Conservation (phyloP, 2,113 vertebrate species). For the Pteropus alecto region DNA sequence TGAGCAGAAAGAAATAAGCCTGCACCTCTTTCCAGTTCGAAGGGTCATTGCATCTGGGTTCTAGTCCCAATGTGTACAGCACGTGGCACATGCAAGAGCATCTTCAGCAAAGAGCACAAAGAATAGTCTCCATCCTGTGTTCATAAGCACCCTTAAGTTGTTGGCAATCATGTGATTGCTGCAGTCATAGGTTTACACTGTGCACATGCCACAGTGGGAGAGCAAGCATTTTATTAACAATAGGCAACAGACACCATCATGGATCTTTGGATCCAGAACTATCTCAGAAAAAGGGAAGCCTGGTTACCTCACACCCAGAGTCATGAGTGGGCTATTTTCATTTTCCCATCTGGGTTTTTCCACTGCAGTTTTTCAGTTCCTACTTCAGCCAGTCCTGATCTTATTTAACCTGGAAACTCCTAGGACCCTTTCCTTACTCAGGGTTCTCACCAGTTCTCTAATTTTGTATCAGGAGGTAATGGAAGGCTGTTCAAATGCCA, state of each 20-base stretch:
- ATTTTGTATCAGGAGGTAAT: not conserved
- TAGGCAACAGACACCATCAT: not conserved
- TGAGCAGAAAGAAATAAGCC: not conserved
- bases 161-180: not conserved
- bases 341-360: not conserved
- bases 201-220: not conserved
- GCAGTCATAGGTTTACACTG: not conserved
- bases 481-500: not conserved
- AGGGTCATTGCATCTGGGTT: not conserved
- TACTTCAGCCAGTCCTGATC: not conserved
- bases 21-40: not conserved
- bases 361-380: not conserved
- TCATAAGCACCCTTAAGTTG: not conserved
- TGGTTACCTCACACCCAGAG: not conserved
- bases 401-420: not conserved
- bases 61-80: not conserved
- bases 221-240: not conserved
- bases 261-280: not conserved
- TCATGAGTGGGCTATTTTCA: not conserved
- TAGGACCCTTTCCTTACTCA: not conserved
- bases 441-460: not conserved
- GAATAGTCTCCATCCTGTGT: not conserved
- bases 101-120: conserved; percentile 1
- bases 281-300: not conserved
- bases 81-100: not conserved